These are phyloP conservation scores for Gymnopithys bicolor DNA, from an alignment of 2,797 vertebrate genomes.

Conservation along the genomic window DNA sequence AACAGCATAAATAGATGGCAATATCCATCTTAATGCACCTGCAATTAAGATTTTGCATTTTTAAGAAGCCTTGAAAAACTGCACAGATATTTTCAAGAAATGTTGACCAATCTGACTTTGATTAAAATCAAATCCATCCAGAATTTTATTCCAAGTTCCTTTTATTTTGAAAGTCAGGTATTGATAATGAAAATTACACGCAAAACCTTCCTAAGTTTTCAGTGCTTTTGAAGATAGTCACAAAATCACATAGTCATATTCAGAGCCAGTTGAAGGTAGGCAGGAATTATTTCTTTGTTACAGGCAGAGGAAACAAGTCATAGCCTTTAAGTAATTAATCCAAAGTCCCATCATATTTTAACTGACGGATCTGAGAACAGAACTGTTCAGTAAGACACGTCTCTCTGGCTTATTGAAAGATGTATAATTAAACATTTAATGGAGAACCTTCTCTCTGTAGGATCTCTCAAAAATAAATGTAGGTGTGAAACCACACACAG, in stretches of 20 bases:
- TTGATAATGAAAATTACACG: not conserved
- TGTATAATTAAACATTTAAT: conserved; percentile 35
- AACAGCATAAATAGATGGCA: not conserved
- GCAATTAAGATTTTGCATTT: not conserved
- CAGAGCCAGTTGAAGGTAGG: not conserved
- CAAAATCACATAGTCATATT: not conserved
- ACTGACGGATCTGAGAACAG: conserved; percentile 16
- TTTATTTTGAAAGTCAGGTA: not conserved
- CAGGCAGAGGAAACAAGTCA: not conserved
- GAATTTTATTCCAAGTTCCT: not conserved
- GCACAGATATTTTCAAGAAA: not conserved
- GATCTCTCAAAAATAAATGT: conserved; percentile 3
- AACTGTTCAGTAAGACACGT: not conserved
- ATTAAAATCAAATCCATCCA: not conserved
- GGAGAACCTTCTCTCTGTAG: conserved; percentile 12
- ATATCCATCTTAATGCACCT: not conserved
- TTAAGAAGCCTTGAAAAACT: not conserved
- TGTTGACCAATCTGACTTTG: not conserved
- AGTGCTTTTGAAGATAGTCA: not conserved
- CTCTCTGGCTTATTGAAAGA: conserved; percentile 24
- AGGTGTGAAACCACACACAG: not conserved
- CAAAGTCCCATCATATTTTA: conserved; percentile 21
- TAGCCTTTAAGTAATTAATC: conserved; percentile 35
- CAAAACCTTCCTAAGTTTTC: not conserved
- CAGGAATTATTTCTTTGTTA: conserved; percentile 28